Conservation (phyloP, 2,797 vertebrate species). For the Phataginus tricuspis region DNA sequence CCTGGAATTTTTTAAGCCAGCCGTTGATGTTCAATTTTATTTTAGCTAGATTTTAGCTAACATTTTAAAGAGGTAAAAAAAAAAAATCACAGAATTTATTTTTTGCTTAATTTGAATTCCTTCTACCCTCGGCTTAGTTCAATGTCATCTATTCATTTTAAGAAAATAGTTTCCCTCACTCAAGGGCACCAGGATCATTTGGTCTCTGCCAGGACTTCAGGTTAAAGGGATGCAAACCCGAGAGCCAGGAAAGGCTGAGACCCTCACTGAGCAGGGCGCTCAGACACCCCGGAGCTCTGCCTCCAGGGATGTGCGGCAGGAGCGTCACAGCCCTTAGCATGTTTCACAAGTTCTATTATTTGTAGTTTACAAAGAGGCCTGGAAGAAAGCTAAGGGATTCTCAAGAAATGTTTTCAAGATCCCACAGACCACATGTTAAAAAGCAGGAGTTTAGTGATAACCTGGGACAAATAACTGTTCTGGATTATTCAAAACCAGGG, state of each 20-base stretch:
- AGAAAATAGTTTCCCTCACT: not conserved
- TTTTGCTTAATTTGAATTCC: constrained; percentile 1
- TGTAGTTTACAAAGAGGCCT: not conserved
- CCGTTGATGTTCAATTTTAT: not conserved
- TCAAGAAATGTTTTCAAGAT: not conserved
- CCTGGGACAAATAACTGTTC: not conserved
- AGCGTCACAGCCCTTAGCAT: not conserved
- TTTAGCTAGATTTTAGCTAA: not conserved
- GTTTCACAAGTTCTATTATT: not conserved
- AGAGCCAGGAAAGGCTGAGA: not conserved
- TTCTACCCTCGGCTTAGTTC: not conserved
- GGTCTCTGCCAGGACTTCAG: not conserved
- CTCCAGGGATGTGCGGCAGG: not conserved
- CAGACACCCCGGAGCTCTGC: accelerated
- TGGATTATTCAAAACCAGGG: not conserved
- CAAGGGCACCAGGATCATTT: not conserved
- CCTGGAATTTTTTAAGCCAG: not conserved
- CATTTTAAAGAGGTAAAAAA: not conserved
- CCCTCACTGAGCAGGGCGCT: not conserved
- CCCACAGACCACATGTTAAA: not conserved
- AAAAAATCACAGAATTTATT: not conserved
- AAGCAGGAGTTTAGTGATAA: not conserved
- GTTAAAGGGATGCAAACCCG: not conserved
- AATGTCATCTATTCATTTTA: not conserved
- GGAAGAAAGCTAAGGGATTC: not conserved